phyloP scores from a whole-genome alignment of 2,888 invertebrate species.

The Apomyelois bistriatella region DNA sequence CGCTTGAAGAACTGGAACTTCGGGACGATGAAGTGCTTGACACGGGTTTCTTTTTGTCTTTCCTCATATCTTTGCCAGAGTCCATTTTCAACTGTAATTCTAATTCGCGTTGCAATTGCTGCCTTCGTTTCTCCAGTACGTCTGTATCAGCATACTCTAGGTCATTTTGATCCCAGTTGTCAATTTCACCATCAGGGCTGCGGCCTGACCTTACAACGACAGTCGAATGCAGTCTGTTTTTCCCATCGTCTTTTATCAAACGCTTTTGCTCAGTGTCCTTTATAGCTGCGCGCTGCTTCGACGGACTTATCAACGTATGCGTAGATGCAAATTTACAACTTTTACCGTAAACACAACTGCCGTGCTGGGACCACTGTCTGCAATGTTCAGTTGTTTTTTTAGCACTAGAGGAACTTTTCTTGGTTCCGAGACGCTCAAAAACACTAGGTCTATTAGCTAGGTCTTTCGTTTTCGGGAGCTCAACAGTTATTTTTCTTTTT shows the following conservation, averaged over 20 bases:
- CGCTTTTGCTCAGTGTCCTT: conserved; percentile 81
- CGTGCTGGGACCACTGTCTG: conserved; percentile 88
- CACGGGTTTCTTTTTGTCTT: conserved; percentile 84
- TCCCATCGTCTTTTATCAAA: conserved; percentile 80
- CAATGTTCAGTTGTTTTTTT: conserved; percentile 84
- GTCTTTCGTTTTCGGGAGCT: conserved; percentile 85
- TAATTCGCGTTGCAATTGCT: conserved; percentile 87
- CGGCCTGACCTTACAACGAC: conserved; percentile 79
- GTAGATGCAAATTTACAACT: conserved; percentile 87
- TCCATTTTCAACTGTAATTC: conserved; percentile 90
- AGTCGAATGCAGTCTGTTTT: conserved; percentile 83
- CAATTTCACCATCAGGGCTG: conserved; percentile 84
- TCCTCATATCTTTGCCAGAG: conserved; percentile 82
- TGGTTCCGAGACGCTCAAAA: conserved; percentile 90
- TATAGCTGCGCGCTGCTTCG: conserved; percentile 84
- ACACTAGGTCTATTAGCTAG: conserved; percentile 86
- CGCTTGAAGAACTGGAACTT: conserved; percentile 82
- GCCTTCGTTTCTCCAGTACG: conserved; percentile 86
- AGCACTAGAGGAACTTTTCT: conserved; percentile 79
- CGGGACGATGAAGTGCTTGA: conserved; percentile 85
- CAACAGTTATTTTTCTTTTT: conserved; percentile 89
- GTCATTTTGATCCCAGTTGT: conserved; percentile 89
- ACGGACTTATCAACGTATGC: conserved; percentile 87
- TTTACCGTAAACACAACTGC: conserved; percentile 88
- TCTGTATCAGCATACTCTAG: conserved; percentile 90